A percentile compares a stretch with the other conserved stretches of the same genome.
These are phyloP conservation scores for Amphibalanus amphitrite DNA, from an alignment of 1,140 invertebrate species.

Conservation along the genomic window DNA sequence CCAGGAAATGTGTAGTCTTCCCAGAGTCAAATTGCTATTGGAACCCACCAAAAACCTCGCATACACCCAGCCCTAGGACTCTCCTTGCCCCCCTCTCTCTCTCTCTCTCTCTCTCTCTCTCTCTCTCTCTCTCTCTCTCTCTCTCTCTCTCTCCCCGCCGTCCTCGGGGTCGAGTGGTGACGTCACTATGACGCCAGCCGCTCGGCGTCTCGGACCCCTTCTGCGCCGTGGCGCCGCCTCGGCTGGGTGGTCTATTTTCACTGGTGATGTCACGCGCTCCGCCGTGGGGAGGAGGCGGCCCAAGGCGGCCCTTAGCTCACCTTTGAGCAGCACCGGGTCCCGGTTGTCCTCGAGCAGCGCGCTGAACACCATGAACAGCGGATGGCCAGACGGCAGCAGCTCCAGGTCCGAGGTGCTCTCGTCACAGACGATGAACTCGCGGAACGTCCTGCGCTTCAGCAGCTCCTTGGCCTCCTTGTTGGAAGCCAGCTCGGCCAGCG, in stretches of 20 bases:
- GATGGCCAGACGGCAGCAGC: constrained; percentile 36
- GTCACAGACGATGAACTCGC: constrained; percentile 42
- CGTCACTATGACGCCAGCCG: too few relatives aligned
- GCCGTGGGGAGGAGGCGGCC: constrained; percentile 13
- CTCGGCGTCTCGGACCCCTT: too few relatives aligned
- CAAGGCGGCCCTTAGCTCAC: constrained; percentile 31
- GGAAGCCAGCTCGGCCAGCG: constrained; percentile 44
- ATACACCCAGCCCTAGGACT: too few relatives aligned
- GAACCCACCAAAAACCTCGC: too few relatives aligned
- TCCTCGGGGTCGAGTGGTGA: too few relatives aligned
- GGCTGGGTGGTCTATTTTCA: neutral
- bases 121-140: too few relatives aligned
- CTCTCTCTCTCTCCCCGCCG: too few relatives aligned
- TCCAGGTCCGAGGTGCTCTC: constrained; percentile 43
- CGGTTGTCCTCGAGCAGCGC: constrained; percentile 49
- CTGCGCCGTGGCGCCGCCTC: too few relatives aligned
- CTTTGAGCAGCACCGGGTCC: constrained; percentile 46
- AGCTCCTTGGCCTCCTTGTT: constrained; percentile 43
- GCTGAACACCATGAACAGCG: constrained; percentile 44
- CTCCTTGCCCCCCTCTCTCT: too few relatives aligned
- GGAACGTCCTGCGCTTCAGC: constrained; percentile 29
- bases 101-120: too few relatives aligned
- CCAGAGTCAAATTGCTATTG: too few relatives aligned
- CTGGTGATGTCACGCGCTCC: constrained; percentile 15
- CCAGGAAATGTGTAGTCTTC: too few relatives aligned